Evolutionary conservation across 2,113 vertebrate genomes (phyloP).

Genomic region (Eurystomus gularis): DNA sequence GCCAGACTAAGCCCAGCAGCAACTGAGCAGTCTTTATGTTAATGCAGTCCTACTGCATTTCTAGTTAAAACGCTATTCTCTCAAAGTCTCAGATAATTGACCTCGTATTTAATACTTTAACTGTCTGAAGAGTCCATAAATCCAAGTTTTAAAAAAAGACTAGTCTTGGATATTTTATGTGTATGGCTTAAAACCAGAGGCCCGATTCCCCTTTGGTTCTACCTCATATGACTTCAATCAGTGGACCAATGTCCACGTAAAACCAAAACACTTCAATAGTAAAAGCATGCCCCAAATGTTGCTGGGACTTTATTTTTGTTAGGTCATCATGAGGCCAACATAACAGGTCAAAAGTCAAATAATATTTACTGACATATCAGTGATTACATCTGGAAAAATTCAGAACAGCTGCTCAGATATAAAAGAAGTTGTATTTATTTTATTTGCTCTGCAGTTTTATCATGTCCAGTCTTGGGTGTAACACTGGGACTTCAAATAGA

Average conservation of each 20-base stretch:
- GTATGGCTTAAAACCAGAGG: not conserved
- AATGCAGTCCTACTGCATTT: not conserved
- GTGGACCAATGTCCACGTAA: not conserved
- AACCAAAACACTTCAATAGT: not conserved
- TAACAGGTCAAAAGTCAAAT: not conserved
- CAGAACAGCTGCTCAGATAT: not conserved
- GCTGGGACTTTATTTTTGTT: not conserved
- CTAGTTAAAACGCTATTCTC: not conserved
- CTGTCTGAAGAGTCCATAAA: not conserved
- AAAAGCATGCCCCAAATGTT: not conserved
- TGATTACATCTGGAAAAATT: not conserved
- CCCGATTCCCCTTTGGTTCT: not conserved
- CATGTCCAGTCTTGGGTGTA: not conserved
- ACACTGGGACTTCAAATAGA: not conserved
- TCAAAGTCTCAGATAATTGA: not conserved
- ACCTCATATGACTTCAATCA: not conserved
- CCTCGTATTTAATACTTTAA: not conserved
- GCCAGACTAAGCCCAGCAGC: conserved; percentile 1
- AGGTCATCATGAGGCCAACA: not conserved
- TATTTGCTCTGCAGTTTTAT: not conserved
- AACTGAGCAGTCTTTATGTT: not conserved
- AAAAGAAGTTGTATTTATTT: not conserved
- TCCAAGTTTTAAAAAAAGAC: not conserved
- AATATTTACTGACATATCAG: not conserved
- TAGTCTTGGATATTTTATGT: not conserved